Percentiles rank a stretch among this genome's conserved stretches.
These are phyloP conservation scores for Parazoanthus darwini DNA, from an alignment of 92 coral and sea anemone species.

Conservation along the genomic window DNA sequence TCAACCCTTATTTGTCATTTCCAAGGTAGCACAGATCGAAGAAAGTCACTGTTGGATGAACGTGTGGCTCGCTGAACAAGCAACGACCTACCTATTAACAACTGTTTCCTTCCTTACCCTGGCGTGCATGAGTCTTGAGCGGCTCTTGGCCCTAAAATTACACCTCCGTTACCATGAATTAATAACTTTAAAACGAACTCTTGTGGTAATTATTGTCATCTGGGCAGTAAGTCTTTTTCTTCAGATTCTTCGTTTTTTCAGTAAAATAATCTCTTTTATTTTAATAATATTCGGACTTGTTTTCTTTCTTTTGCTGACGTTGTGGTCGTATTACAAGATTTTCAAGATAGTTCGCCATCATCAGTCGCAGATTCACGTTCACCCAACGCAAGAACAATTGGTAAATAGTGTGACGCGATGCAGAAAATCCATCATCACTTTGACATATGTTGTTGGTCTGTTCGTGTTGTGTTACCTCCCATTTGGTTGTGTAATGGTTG, in stretches of 20 bases:
- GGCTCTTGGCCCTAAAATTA: neutral
- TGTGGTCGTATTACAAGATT: conserved; percentile 1
- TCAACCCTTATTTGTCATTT: neutral
- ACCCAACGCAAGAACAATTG: neutral
- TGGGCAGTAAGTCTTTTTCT: neutral
- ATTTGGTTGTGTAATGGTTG: neutral
- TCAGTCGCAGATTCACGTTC: neutral
- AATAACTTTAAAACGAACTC: neutral
- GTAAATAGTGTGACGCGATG: neutral
- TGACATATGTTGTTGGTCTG: neutral
- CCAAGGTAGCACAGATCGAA: conserved; percentile 1
- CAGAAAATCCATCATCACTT: neutral
- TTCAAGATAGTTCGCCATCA: conserved; percentile 7
- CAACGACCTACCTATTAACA: conserved; percentile 1
- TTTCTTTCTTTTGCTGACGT: neutral
- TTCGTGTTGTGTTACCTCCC: conserved; percentile 20
- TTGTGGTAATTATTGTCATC: neutral
- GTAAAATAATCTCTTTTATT: neutral
- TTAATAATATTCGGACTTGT: neutral
- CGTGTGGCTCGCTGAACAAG: conserved; percentile 11
- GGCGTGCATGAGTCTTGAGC: conserved; percentile 5
- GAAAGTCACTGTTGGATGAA: neutral
- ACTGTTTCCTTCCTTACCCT: neutral
- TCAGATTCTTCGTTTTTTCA: neutral
- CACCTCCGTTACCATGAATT: conserved; percentile 1